Evolutionary conservation across 2,888 invertebrate genomes (phyloP).

Genomic region (Nebria salina): DNA sequence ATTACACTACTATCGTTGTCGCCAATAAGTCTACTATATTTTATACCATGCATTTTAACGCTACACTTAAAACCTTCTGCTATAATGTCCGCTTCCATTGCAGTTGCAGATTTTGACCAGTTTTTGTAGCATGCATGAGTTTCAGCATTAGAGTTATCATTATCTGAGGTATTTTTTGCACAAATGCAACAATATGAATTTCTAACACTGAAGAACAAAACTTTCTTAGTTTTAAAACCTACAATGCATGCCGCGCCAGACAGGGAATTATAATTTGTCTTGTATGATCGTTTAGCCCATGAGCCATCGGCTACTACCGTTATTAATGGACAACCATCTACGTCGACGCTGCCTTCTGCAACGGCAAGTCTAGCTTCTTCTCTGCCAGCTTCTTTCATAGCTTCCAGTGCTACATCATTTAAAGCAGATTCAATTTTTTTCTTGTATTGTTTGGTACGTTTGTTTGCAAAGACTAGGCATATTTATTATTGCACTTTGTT

Average conservation of each 20-base stretch:
- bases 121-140: conserved; percentile 1
- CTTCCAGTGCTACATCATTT: conserved; percentile 7
- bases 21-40: neutral
- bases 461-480: neutral
- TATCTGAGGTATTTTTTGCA: conserved; percentile 4
- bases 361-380: neutral
- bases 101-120: neutral
- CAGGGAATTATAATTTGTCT: no score
- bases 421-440: neutral
- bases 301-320: no score
- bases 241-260: no score
- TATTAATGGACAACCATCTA: neutral
- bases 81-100: neutral
- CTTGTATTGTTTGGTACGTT: neutral
- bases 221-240: no score
- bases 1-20: conserved; percentile 11
- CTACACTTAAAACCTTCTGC: conserved; percentile 4
- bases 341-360: neutral
- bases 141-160: neutral
- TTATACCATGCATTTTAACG: neutral
- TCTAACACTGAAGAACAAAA: neutral
- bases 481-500: conserved; percentile 16
- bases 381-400: neutral
- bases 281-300: no score
- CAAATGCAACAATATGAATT: conserved; percentile 9